These are phyloP conservation scores for Magallana gigas DNA, from an alignment of 1,140 invertebrate genomes.

Conservation along the genomic window DNA sequence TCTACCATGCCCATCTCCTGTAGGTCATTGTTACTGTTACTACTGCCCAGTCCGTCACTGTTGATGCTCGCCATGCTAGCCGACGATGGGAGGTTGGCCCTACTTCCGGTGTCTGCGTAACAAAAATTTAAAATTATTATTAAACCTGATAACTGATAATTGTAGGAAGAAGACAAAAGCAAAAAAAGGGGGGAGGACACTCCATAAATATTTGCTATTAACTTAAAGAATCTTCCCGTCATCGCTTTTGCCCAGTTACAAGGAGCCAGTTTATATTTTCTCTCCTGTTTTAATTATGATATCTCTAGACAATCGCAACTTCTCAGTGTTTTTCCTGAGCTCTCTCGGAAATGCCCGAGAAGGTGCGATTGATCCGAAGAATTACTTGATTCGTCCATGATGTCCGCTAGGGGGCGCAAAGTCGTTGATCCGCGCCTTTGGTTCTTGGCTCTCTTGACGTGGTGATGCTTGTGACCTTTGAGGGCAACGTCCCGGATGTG, in stretches of 20 bases:
- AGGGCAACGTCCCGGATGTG: slow-evolving; percentile 66
- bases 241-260: no score
- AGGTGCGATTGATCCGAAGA: background rate
- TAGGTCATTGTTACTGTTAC: slow-evolving; percentile 41
- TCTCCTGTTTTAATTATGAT: no score
- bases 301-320: no score
- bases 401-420: slow-evolving; percentile 40
- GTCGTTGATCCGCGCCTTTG: slow-evolving; percentile 37
- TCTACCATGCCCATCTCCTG: slow-evolving; percentile 27
- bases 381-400: slow-evolving; percentile 51
- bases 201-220: no score
- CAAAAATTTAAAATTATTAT: no score
- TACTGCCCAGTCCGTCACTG: slow-evolving; percentile 36
- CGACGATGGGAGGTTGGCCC: slow-evolving; percentile 14
- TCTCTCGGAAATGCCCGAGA: no score
- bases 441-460: slow-evolving; percentile 60
- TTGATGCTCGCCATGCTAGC: slow-evolving; percentile 51
- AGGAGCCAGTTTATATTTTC: no score
- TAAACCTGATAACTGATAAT: no score
- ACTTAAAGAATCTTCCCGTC: no score
- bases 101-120: background rate
- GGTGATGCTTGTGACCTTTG: slow-evolving; percentile 68
- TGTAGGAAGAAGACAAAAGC: no score
- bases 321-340: no score
- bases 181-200: no score